phyloP scores from a whole-genome alignment of 2,888 invertebrate genomes.

The Cerceris rybyensis region DNA sequence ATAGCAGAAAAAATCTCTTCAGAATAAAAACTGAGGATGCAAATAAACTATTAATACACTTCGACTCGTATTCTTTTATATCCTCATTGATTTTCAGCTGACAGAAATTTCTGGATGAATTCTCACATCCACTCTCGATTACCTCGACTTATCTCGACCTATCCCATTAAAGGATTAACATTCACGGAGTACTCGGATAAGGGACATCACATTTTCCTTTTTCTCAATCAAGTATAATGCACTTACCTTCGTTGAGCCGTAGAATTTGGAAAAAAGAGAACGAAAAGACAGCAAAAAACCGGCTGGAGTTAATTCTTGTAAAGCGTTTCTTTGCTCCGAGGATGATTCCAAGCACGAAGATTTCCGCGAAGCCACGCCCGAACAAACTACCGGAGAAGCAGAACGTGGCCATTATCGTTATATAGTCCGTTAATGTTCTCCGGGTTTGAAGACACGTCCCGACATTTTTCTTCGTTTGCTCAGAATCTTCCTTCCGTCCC shows the following conservation, averaged over 20 bases:
- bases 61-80: too few relatives aligned
- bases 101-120: too few relatives aligned
- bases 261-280: not conserved
- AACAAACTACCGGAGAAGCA: constrained; percentile 41
- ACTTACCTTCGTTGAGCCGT: not conserved
- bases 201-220: not conserved
- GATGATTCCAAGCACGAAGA: constrained; percentile 35
- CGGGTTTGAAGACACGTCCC: constrained; percentile 5
- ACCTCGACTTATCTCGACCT: too few relatives aligned
- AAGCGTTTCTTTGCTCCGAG: constrained; percentile 27
- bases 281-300: not conserved
- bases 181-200: not conserved
- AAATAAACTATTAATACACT: too few relatives aligned
- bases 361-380: constrained; percentile 16
- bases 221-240: not conserved
- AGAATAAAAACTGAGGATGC: too few relatives aligned
- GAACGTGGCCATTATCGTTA: constrained; percentile 28
- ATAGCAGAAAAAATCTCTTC: too few relatives aligned
- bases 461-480: constrained; percentile 27
- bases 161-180: not conserved
- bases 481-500: constrained; percentile 20
- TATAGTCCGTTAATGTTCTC: constrained; percentile 35
- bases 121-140: too few relatives aligned
- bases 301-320: constrained; percentile 15
- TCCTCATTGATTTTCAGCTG: too few relatives aligned